phyloP scores from a whole-genome alignment of 2,113 vertebrate species.

The Cisticola juncidis region DNA sequence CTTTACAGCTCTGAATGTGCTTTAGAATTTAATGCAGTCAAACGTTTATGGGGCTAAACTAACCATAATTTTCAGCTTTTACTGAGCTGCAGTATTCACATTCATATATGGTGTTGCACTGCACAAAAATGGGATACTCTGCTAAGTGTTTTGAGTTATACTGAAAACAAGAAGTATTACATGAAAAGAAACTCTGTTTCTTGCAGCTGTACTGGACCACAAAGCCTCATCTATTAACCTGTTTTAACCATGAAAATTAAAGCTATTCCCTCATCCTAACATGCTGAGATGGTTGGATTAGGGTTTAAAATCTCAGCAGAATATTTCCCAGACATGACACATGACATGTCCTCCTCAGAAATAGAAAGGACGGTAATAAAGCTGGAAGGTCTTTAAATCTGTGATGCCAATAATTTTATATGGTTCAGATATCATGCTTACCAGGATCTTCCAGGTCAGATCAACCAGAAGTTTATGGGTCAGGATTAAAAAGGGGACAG shows the following conservation, averaged over 20 bases:
- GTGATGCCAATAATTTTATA: background rate
- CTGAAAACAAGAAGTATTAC: background rate
- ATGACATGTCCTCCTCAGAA: background rate
- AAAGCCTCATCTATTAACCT: background rate
- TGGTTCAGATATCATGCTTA: background rate
- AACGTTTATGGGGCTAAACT: background rate
- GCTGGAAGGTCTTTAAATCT: background rate
- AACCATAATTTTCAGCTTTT: background rate
- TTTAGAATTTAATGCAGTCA: background rate
- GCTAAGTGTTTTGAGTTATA: background rate
- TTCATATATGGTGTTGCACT: accelerated
- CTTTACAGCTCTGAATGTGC: background rate
- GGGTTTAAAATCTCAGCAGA: background rate
- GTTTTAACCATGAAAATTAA: background rate
- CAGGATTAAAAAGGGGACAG: background rate
- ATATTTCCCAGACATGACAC: background rate
- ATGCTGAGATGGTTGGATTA: background rate
- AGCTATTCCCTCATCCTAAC: background rate
- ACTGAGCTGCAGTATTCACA: background rate
- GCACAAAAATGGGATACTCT: background rate
- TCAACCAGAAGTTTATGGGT: background rate
- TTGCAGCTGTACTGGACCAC: background rate
- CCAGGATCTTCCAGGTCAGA: background rate
- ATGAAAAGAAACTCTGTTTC: background rate
- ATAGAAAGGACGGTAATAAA: background rate